Conservation (phyloP, 2,797 vertebrate species). For the Loris lydekkerianus region DNA sequence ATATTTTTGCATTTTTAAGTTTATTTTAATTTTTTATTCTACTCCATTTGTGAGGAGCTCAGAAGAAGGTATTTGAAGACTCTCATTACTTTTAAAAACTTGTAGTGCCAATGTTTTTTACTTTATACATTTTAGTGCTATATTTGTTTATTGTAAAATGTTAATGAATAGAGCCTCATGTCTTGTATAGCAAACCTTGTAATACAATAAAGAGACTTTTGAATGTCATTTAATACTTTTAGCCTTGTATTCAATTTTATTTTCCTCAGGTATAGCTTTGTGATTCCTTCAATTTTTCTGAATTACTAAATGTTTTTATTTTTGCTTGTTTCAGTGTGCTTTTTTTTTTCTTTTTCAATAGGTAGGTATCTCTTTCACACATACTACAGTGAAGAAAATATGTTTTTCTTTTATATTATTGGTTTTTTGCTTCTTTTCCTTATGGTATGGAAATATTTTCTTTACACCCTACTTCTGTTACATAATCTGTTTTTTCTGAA, state of each 20-base stretch:
- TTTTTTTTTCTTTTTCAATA: not conserved
- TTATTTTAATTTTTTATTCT: constrained; percentile 9
- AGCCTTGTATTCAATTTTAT: not conserved
- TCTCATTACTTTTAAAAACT: not conserved
- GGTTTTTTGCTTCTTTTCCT: not conserved
- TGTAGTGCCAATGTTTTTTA: not conserved
- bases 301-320: not conserved
- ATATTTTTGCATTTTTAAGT: not conserved
- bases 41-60: not conserved
- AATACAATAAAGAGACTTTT: not conserved
- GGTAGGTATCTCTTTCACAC: not conserved
- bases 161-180: not conserved
- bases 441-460: not conserved
- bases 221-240: not conserved
- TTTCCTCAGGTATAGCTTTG: not conserved
- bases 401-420: not conserved
- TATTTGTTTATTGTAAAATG: not conserved
- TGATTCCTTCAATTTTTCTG: not conserved
- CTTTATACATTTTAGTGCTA: not conserved
- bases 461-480: not conserved
- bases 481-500: not conserved
- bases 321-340: not conserved
- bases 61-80: not conserved
- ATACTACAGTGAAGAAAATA: not conserved
- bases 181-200: not conserved